Percentiles rank a stretch among this genome's conserved stretches.
Conservation (phyloP, 2,113 vertebrate genomes). For the Galemys pyrenaicus region DNA sequence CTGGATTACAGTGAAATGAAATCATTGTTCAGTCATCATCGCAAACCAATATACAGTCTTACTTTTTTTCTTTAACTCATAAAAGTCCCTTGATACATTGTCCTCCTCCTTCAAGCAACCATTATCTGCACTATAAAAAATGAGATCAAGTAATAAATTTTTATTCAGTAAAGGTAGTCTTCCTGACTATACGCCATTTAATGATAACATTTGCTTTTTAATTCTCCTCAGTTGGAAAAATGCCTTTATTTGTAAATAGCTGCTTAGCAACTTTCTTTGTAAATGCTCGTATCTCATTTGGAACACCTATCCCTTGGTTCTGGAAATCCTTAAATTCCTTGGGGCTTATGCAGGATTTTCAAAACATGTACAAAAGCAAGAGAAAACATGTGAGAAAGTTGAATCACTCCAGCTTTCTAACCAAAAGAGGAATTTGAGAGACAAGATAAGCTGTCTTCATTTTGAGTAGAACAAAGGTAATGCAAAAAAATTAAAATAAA, state of each 20-base stretch:
- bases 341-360: conserved; percentile 46
- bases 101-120: conserved; percentile 50
- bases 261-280: conserved; percentile 75
- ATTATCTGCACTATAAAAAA: conserved; percentile 59
- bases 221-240: conserved; percentile 67
- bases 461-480: background rate
- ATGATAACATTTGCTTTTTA: conserved; percentile 56
- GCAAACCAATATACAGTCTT: conserved; percentile 43
- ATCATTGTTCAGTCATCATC: conserved; percentile 60
- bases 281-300: conserved; percentile 60
- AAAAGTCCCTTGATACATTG: conserved; percentile 60
- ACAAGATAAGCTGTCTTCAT: conserved; percentile 38
- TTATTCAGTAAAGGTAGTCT: conserved; percentile 58
- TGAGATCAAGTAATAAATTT: conserved; percentile 49
- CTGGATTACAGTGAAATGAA: conserved; percentile 48
- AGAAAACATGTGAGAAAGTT: conserved; percentile 42
- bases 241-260: conserved; percentile 77
- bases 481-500: background rate
- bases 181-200: conserved; percentile 18
- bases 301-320: conserved; percentile 68
- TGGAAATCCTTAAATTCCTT: conserved; percentile 70
- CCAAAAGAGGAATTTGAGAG: conserved; percentile 59
- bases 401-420: conserved; percentile 51
- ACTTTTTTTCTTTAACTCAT: background rate
- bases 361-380: conserved; percentile 51